Conservation (phyloP, 2,113 vertebrate species). For the Onychorhynchus coronatus region DNA sequence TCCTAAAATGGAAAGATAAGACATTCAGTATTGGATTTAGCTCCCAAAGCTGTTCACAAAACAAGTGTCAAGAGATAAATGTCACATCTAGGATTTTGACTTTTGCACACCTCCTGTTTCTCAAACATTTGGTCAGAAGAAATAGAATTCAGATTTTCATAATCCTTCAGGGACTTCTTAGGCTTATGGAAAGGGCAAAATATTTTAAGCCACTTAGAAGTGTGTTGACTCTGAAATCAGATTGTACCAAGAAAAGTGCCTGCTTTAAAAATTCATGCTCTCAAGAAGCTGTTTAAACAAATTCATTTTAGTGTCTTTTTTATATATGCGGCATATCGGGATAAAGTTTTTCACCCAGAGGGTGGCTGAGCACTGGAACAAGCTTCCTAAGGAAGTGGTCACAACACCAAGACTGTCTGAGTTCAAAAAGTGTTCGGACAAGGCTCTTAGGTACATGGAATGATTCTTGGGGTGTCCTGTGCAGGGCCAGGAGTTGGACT, state of each 20-base stretch:
- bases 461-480: background rate
- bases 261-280: conserved; percentile 22
- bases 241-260: background rate
- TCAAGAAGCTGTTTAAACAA: background rate
- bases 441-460: background rate
- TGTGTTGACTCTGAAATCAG: background rate
- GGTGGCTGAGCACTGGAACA: background rate
- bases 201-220: conserved; percentile 19
- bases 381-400: background rate
- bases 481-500: background rate
- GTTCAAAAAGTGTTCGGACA: background rate
- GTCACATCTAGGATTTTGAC: background rate
- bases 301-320: background rate
- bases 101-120: conserved; percentile 6
- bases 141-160: conserved; percentile 1
- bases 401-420: background rate
- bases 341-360: background rate
- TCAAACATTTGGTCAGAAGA: conserved; percentile 35
- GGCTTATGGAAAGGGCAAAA: background rate
- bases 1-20: background rate
- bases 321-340: background rate
- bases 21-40: background rate
- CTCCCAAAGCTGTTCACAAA: background rate
- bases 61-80: conserved; percentile 4
- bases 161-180: conserved; percentile 2